Evolutionary conservation across 2,797 vertebrate genomes (phyloP).

Genomic region (Hydrophis major): DNA sequence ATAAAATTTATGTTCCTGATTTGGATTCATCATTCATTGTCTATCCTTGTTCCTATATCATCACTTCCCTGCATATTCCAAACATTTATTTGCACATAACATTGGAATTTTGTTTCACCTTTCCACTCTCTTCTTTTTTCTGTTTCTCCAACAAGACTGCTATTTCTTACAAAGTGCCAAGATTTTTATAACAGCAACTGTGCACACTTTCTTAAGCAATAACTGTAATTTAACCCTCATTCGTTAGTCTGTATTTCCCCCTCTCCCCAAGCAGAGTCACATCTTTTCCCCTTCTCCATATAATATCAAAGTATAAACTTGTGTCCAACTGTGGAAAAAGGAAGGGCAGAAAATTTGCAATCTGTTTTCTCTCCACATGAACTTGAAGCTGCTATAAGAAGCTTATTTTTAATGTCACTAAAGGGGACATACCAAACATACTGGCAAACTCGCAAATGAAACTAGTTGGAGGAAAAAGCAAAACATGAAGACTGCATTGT

Average conservation of each 20-base stretch:
- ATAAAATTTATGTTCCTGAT: not conserved
- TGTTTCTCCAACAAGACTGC: not conserved
- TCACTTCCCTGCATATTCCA: not conserved
- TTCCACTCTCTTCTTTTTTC: not conserved
- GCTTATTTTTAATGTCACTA: not conserved
- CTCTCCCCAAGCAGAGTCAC: not conserved
- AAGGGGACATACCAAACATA: not conserved
- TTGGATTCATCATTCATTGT: not conserved
- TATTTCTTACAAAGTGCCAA: not conserved
- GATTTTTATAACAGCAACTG: not conserved
- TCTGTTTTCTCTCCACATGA: not conserved
- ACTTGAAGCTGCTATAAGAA: not conserved
- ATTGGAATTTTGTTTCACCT: not conserved
- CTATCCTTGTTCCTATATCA: not conserved
- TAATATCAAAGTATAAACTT: not conserved
- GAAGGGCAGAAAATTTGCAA: not conserved
- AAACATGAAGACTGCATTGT: conserved; percentile 23
- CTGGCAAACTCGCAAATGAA: not conserved
- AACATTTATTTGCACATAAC: not conserved
- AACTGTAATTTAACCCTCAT: not conserved
- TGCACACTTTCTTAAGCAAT: not conserved
- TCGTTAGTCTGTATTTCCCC: not conserved
- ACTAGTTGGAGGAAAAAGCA: not conserved
- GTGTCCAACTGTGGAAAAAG: not conserved
- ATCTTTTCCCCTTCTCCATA: not conserved